Conservation (phyloP, 2,113 vertebrate species). For the Tor tambroides region DNA sequence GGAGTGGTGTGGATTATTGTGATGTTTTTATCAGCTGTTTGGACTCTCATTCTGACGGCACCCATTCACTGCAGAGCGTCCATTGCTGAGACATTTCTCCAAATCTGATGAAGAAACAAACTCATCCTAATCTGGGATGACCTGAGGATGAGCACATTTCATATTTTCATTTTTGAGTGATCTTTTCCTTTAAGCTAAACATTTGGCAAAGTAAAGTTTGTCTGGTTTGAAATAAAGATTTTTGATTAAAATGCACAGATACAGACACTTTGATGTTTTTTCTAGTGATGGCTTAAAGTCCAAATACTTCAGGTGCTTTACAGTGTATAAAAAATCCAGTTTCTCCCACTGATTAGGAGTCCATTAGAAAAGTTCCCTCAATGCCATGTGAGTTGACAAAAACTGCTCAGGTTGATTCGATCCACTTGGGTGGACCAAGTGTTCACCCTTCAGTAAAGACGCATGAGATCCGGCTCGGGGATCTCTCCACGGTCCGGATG, state of each 20-base stretch:
- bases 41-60: no score
- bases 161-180: no score
- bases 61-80: no score
- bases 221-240: background rate
- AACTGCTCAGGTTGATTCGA: background rate
- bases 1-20: no score
- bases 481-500: conserved; percentile 65
- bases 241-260: background rate
- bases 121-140: no score
- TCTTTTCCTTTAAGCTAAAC: background rate
- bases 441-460: conserved; percentile 82
- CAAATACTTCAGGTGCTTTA: background rate
- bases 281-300: background rate
- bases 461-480: conserved; percentile 81
- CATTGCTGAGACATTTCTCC: no score
- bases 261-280: background rate
- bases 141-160: no score
- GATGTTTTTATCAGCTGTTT: no score
- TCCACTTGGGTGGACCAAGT: no score
- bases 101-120: no score
- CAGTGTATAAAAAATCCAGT: background rate
- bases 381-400: background rate
- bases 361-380: background rate
- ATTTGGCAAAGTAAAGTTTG: background rate
- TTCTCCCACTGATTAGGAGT: no score